These are phyloP conservation scores for Edolisoma coerulescens DNA, from an alignment of 2,113 vertebrate genomes.

Conservation along the genomic window DNA sequence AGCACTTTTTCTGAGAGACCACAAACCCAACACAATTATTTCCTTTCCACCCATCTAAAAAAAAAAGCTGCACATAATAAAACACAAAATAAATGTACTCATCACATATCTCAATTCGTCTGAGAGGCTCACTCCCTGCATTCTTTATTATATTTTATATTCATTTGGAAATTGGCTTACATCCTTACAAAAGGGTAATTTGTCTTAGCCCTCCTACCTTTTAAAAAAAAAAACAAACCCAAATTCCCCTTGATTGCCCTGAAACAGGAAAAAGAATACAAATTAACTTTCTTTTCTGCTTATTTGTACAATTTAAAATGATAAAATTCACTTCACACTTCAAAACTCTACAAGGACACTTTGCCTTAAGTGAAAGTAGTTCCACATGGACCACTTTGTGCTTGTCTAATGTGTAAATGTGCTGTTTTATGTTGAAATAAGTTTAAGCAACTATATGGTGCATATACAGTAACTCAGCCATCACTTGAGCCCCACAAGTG, in stretches of 20 bases:
- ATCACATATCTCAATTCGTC: neutral
- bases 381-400: constrained; percentile 51
- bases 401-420: constrained; percentile 60
- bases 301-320: constrained; percentile 12
- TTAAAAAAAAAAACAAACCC: neutral
- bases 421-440: constrained; percentile 34
- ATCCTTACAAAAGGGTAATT: neutral
- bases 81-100: neutral
- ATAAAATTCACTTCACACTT: constrained; percentile 46
- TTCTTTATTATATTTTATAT: neutral
- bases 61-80: neutral
- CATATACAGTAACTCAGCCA: constrained; percentile 28
- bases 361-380: constrained; percentile 35
- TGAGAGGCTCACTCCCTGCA: neutral
- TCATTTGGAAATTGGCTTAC: neutral
- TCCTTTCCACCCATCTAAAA: neutral
- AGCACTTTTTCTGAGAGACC: neutral
- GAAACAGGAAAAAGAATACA: constrained; percentile 1
- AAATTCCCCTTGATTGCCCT: neutral
- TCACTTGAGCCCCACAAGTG: constrained; percentile 43
- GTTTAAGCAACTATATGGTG: neutral
- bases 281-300: constrained; percentile 1
- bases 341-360: constrained; percentile 28
- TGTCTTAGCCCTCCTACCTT: neutral
- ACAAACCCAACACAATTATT: neutral